Evolutionary conservation across 2,888 invertebrate genomes (phyloP), one percentile per base, ranked within the genome.

Genomic region (Sarcophaga variegata): DNA sequence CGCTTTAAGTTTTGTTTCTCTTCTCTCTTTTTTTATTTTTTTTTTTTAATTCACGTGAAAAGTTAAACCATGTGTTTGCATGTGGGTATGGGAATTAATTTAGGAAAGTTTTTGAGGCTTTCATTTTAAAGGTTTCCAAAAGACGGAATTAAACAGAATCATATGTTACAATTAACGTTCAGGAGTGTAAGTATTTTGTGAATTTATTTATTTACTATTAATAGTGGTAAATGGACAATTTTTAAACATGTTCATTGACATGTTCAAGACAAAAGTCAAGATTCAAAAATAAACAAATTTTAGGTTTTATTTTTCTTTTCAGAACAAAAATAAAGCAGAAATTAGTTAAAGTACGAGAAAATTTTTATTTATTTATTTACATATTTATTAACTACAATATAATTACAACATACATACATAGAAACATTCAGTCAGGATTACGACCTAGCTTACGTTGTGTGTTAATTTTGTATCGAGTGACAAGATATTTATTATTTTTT

Each of bases 71-170:
- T 66, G 11, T 14, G 12, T 64, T 59, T 71, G 67, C 67, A 20
- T 6, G 22, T 14, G 70, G 10, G 14, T 12, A 27, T 45, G 3
- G 59, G 20, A 22, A 37, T 10, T 37, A 22, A 17, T 59, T 69
- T 59, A 89, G 88, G 88, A 90, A 90, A 88, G 90, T 91, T 90
- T 89, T 64, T 60, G 74, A n/a, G 88, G 89, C 90, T 90, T 90
- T 91, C 89, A 89, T 90, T 90, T 90, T 90, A 89, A 87, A 89
- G 83, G 86, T 87, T 88, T 90, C 89, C 90, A 90, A 90, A 71
- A 77, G 75, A 37, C 37, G 10, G 37, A 37, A 37, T 37, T 2
- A 71, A 78, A 78, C 45, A 0, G 5, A 54, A 49, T 25, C 11
- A 71, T 22, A 71, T 22, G 54, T 25, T 71, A 17, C 17, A 2